These are phyloP conservation scores for Parapsyche elsis DNA, from an alignment of 1,140 invertebrate genomes.

Conservation along the genomic window DNA sequence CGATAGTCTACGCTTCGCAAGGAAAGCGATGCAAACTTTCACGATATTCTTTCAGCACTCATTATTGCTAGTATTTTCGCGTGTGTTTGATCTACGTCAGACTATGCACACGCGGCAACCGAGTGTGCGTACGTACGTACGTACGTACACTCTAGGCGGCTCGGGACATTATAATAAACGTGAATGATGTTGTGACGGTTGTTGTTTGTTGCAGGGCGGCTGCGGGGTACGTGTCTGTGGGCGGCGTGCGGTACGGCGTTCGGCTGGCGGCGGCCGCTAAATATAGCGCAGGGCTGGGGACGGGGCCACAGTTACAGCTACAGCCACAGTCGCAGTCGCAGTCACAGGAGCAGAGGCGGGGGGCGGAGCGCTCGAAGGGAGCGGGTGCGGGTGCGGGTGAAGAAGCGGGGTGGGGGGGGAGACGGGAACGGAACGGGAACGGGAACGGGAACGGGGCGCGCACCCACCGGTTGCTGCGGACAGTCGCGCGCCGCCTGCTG, in stretches of 20 bases:
- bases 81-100: too few species aligned
- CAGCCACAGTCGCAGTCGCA: too few species aligned
- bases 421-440: neutral
- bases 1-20: too few species aligned
- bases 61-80: too few species aligned
- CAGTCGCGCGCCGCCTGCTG: conserved; percentile 52
- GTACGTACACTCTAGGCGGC: too few species aligned
- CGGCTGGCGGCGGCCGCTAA: conserved; percentile 66
- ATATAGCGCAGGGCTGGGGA: conserved; percentile 48
- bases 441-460: conserved; percentile 26
- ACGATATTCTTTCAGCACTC: too few species aligned
- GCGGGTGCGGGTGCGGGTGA: neutral
- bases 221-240: conserved; percentile 68
- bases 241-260: conserved; percentile 70
- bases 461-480: conserved; percentile 48
- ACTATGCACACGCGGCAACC: too few species aligned
- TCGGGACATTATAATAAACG: neutral
- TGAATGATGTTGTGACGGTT: neutral
- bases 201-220: conserved; percentile 62
- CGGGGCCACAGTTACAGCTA: too few species aligned
- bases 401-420: too few species aligned
- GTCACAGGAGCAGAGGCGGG: conserved; percentile 46
- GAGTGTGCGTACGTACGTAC: too few species aligned
- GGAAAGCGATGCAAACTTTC: too few species aligned
- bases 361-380: conserved; percentile 43